phyloP scores from a whole-genome alignment of 2,797 vertebrate genomes.

The Hypotaenidia philippensis region DNA sequence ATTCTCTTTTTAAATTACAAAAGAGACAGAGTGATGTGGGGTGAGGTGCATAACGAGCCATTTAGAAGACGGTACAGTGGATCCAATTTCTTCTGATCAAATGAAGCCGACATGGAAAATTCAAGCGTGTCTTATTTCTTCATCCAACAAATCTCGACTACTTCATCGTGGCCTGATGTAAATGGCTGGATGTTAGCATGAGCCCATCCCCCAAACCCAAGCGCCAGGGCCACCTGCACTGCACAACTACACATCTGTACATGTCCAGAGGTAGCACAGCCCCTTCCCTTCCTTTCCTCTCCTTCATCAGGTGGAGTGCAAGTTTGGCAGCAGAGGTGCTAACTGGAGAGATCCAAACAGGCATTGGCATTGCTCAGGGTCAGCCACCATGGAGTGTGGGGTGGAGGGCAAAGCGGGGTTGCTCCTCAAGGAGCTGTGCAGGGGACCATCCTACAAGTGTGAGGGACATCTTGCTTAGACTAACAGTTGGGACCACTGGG shows the following conservation, averaged over 20 bases:
- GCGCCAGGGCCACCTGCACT: background rate
- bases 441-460: background rate
- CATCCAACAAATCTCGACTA: background rate
- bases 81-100: background rate
- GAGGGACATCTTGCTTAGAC: background rate
- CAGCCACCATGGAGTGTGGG: rapidly evolving
- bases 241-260: background rate
- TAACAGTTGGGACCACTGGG: rapidly evolving
- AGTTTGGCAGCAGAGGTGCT: background rate
- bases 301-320: rapidly evolving
- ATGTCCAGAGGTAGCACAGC: background rate
- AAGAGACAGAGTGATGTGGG: background rate
- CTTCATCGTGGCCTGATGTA: rapidly evolving
- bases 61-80: background rate
- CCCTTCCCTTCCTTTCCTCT: background rate
- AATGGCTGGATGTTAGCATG: background rate
- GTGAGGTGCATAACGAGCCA: background rate
- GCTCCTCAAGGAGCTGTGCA: background rate
- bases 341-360: background rate
- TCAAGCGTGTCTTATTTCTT: background rate
- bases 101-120: background rate
- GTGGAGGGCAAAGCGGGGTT: rapidly evolving
- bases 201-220: background rate
- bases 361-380: background rate
- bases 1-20: background rate